Conservation (phyloP, 2,888 invertebrate genomes). For the Petrophora chlorosata region DNA sequence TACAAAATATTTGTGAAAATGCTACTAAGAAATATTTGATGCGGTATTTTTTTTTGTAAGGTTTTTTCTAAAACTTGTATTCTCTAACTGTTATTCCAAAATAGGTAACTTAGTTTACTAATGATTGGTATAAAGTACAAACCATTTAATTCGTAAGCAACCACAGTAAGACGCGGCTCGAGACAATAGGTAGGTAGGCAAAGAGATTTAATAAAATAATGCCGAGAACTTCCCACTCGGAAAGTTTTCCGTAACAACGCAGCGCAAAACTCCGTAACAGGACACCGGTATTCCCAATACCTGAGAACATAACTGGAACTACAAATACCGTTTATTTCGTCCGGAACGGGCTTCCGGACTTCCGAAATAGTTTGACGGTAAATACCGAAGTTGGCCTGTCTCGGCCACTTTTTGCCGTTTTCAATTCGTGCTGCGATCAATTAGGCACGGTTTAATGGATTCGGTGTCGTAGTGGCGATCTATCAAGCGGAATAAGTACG, state of each 20-base stretch:
- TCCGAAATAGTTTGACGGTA: conserved; percentile 49
- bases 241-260: conserved; percentile 43
- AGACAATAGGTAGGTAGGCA: conserved; percentile 29
- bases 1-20: no score
- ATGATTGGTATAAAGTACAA: conserved; percentile 14
- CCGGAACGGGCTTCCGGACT: conserved; percentile 31
- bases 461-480: conserved; percentile 72
- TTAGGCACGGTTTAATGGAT: conserved; percentile 80
- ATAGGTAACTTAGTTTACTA: conserved; percentile 7
- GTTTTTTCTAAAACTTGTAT: no score
- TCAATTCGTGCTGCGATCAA: conserved; percentile 75
- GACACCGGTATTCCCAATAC: conserved; percentile 37
- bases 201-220: conserved; percentile 40
- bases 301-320: no score
- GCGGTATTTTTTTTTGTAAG: no score
- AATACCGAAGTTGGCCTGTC: conserved; percentile 42
- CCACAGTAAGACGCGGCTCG: conserved; percentile 22
- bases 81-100: background rate
- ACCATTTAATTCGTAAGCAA: conserved; percentile 18
- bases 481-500: conserved; percentile 74
- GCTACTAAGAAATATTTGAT: no score
- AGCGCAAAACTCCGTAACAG: conserved; percentile 38
- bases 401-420: conserved; percentile 68
- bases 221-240: conserved; percentile 27
- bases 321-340: conserved; percentile 25